These are phyloP conservation scores for Dendrophyllia cribrosa DNA, from an alignment of 64 coral and sea anemone species.

Conservation along the genomic window DNA sequence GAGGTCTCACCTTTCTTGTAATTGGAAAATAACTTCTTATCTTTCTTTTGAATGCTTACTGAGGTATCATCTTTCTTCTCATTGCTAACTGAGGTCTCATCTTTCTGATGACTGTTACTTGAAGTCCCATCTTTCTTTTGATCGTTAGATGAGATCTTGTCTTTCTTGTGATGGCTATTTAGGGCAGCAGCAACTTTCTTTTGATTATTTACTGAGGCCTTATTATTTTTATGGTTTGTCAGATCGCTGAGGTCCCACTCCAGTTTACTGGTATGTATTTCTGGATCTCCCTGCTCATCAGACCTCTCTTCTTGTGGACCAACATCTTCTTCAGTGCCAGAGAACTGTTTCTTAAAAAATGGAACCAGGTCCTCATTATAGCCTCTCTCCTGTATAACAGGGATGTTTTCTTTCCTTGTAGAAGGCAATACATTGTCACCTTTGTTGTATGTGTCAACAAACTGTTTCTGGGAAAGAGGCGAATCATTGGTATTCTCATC, in stretches of 20 bases:
- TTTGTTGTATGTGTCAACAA: neutral
- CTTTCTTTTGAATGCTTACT: neutral
- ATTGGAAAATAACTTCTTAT: neutral
- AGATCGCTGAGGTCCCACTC: slow-evolving; percentile 2
- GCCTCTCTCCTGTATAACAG: neutral
- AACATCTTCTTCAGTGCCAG: too few relatives aligned
- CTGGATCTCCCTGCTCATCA: neutral
- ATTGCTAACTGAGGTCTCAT: neutral
- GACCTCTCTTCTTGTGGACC: neutral
- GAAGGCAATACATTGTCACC: neutral
- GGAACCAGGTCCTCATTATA: neutral
- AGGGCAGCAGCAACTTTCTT: neutral
- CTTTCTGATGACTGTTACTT: neutral
- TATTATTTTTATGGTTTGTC: neutral
- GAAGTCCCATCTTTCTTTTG: neutral
- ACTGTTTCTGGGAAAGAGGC: neutral
- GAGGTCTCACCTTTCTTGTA: neutral
- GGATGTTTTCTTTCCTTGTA: neutral
- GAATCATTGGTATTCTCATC: neutral
- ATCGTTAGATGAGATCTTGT: neutral
- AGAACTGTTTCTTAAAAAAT: neutral
- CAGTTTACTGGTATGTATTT: neutral
- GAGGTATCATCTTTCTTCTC: neutral
- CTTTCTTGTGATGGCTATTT: neutral
- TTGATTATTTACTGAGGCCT: neutral